phyloP scores from a whole-genome alignment of 2,797 vertebrate species.

The Iguana delicatissima region DNA sequence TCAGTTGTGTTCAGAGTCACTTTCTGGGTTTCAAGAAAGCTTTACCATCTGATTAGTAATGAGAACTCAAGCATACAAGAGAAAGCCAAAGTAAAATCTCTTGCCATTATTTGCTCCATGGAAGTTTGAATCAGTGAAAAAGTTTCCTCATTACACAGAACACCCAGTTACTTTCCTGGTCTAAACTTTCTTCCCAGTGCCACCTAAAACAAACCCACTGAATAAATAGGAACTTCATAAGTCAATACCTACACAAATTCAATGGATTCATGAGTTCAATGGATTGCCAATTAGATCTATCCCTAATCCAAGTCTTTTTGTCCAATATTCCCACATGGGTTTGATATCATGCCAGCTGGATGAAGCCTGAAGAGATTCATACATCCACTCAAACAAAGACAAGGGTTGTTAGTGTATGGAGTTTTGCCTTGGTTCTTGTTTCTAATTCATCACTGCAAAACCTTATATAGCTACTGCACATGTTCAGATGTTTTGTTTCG shows the following conservation, averaged over 20 bases:
- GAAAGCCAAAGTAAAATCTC: conserved; percentile 10
- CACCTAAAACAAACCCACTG: too few relatives aligned
- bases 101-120: conserved; percentile 12
- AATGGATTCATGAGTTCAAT: too few relatives aligned
- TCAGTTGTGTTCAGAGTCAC: background rate
- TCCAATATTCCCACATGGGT: background rate
- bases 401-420: too few relatives aligned
- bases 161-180: background rate
- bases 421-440: too few relatives aligned
- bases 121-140: background rate
- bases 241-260: too few relatives aligned
- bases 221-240: too few relatives aligned
- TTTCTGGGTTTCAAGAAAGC: background rate
- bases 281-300: too few relatives aligned
- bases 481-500: background rate
- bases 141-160: background rate
- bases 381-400: too few relatives aligned
- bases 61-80: conserved; percentile 1
- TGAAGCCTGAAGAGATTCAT: too few relatives aligned
- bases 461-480: background rate
- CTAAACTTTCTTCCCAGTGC: too few relatives aligned
- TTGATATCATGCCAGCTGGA: background rate
- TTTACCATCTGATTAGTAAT: background rate
- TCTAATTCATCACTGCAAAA: background rate
- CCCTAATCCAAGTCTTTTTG: background rate